Percentiles rank a stretch among this genome's conserved stretches.
phyloP scores from a whole-genome alignment of 2,888 invertebrate species.

The Monochamus alternatus region DNA sequence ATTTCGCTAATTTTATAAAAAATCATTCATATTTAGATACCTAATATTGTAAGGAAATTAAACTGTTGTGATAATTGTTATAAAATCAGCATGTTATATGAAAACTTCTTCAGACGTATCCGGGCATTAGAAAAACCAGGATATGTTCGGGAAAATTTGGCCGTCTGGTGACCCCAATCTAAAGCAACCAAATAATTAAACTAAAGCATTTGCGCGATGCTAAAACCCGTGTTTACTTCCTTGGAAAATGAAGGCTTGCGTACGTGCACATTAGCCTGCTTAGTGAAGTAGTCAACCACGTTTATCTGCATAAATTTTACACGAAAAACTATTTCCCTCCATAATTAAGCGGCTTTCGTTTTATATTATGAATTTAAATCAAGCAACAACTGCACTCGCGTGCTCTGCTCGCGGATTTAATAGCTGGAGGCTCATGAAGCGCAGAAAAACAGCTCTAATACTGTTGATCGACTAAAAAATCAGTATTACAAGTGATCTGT shows the following conservation, averaged over 20 bases:
- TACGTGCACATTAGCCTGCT: neutral
- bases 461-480: neutral
- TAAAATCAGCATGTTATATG: too few species aligned
- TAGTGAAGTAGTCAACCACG: neutral
- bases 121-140: too few species aligned
- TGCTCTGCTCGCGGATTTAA: conserved; percentile 1
- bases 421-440: neutral
- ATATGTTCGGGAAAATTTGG: too few species aligned
- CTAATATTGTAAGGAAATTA: too few species aligned
- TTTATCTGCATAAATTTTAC: conserved; percentile 10
- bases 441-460: conserved; percentile 5
- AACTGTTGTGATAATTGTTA: too few species aligned
- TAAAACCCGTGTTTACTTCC: neutral
- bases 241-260: neutral
- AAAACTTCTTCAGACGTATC: too few species aligned
- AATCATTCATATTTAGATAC: too few species aligned
- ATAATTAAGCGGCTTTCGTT: conserved; percentile 16
- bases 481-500: neutral
- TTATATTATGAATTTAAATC: conserved; percentile 30
- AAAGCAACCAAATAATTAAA: too few species aligned
- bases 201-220: neutral
- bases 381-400: conserved; percentile 26
- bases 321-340: conserved; percentile 21
- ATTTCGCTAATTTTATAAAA: too few species aligned
- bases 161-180: too few species aligned